Percentiles rank a stretch among this genome's conserved stretches.
Evolutionary conservation across 2,113 vertebrate species (phyloP).

Genomic region (Hiodon tergisus): DNA sequence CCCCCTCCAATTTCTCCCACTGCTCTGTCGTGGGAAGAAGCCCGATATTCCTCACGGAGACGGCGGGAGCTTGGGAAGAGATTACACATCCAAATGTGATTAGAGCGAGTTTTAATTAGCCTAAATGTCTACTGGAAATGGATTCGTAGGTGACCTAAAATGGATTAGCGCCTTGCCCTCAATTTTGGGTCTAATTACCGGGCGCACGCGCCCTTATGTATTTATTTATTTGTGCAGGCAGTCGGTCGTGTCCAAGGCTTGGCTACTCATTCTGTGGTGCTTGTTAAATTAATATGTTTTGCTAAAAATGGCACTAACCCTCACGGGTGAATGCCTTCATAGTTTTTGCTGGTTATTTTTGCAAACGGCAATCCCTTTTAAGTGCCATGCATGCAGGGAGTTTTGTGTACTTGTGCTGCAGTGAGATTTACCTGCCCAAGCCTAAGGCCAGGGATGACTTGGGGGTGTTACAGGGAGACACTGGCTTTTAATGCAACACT

Average conservation of each 20-base stretch:
- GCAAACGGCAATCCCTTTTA: neutral
- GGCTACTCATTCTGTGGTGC: too few species aligned
- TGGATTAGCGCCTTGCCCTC: slow-evolving; percentile 59
- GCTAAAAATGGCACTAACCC: too few species aligned
- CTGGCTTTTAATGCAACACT: too few species aligned
- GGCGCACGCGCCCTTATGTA: too few species aligned
- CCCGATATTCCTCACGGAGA: neutral
- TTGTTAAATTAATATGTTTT: too few species aligned
- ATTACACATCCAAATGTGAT: slow-evolving; percentile 42
- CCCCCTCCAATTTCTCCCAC: neutral
- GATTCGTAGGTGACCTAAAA: slow-evolving; percentile 60
- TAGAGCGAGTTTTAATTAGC: slow-evolving; percentile 66
- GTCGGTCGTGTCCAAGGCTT: too few species aligned
- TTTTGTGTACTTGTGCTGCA: slow-evolving; percentile 3
- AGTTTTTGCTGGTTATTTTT: too few species aligned
- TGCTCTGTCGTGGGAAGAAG: neutral
- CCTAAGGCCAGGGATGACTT: neutral
- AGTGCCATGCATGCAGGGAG: neutral
- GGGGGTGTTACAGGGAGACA: neutral
- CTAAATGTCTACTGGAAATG: slow-evolving; percentile 60
- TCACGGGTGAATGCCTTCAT: too few species aligned
- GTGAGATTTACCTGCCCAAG: neutral
- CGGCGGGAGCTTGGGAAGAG: slow-evolving; percentile 2
- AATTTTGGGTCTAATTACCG: slow-evolving; percentile 62
- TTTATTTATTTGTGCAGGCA: too few species aligned